These are phyloP conservation scores for Mus spretus DNA, from an alignment of 2,797 vertebrate genomes.

Conservation along the genomic window DNA sequence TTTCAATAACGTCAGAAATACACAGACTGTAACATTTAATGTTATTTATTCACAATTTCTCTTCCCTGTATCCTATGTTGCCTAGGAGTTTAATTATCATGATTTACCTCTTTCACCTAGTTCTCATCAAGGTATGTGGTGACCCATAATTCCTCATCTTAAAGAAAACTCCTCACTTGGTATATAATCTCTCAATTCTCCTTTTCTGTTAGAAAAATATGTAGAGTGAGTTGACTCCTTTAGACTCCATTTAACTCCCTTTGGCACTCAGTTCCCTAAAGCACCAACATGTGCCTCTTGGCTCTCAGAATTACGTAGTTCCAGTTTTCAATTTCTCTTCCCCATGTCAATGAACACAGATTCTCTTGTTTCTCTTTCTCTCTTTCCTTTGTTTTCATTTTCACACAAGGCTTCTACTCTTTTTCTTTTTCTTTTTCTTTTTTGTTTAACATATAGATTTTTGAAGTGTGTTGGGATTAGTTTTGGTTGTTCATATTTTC, in stretches of 20 bases:
- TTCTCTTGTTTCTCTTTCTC: background rate
- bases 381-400: background rate
- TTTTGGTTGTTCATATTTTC: background rate
- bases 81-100: background rate
- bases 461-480: background rate
- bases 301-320: background rate
- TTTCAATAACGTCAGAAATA: too few relatives aligned
- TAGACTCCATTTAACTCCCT: background rate
- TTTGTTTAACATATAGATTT: background rate
- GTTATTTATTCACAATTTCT: too few relatives aligned
- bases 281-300: background rate
- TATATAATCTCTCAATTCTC: background rate
- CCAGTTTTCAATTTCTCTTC: background rate
- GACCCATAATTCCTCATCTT: background rate
- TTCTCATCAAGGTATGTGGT: background rate
- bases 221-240: background rate
- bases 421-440: background rate
- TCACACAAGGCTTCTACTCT: background rate
- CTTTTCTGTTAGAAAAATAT: background rate
- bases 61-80: background rate
- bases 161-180: background rate
- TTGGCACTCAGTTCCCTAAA: background rate
- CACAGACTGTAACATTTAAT: too few relatives aligned
- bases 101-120: background rate
- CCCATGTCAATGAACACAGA: background rate